These are phyloP conservation scores for Ichneumon xanthorius DNA, from an alignment of 2,888 invertebrate genomes.

Conservation along the genomic window DNA sequence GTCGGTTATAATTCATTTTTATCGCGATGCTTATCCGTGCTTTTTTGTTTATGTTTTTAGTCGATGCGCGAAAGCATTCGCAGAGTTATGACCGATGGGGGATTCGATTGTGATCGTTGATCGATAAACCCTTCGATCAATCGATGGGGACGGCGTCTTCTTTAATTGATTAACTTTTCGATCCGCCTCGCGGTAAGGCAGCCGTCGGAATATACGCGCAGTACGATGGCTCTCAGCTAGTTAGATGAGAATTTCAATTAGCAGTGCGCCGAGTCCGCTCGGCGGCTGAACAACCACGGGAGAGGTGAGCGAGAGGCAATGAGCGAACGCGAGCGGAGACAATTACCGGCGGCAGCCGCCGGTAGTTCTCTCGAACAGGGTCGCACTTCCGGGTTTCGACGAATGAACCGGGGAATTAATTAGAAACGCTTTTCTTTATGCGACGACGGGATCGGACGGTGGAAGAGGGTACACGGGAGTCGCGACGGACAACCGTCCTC, in stretches of 20 bases:
- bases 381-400: conserved; percentile 79
- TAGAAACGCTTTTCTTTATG: conserved; percentile 73
- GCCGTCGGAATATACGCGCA: conserved; percentile 3
- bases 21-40: background rate
- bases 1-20: background rate
- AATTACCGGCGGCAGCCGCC: conserved; percentile 72
- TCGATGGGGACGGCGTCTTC: background rate
- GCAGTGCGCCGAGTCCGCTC: conserved; percentile 50
- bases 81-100: background rate
- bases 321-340: conserved; percentile 74
- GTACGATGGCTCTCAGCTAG: conserved; percentile 54
- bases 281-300: conserved; percentile 42
- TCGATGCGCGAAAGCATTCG: background rate
- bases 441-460: conserved; percentile 24
- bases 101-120: conserved; percentile 20
- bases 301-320: conserved; percentile 40
- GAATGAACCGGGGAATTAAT: conserved; percentile 80
- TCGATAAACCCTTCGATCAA: conserved; percentile 28
- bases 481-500: conserved; percentile 12
- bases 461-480: conserved; percentile 22
- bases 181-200: background rate
- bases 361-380: conserved; percentile 73
- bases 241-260: conserved; percentile 79
- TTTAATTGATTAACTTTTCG: conserved; percentile 45
- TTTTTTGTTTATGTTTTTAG: background rate